A percentile compares a stretch with the other conserved stretches of the same genome.
phyloP scores from a whole-genome alignment of 1,140 invertebrate genomes.

The Drosophila burlai region DNA sequence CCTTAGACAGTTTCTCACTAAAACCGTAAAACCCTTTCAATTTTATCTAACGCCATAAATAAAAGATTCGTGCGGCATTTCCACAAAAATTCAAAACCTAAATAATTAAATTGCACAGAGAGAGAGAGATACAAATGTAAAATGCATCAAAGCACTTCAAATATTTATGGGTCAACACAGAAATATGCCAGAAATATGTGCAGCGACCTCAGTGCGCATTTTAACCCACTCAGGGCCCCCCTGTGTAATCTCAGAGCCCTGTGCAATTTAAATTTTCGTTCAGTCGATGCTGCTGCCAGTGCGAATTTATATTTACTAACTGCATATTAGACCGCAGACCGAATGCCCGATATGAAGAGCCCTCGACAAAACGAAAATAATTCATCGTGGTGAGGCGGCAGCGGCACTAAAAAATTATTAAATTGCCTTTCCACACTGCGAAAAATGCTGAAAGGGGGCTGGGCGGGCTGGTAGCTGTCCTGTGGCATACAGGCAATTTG shows the following conservation, averaged over 20 bases:
- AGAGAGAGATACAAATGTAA: constrained; percentile 36
- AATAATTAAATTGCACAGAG: constrained; percentile 32
- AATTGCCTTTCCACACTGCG: constrained; percentile 47
- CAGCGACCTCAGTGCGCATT: constrained; percentile 39
- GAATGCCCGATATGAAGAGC: constrained; percentile 47
- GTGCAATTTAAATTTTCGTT: constrained; percentile 48
- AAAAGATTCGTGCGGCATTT: constrained; percentile 15
- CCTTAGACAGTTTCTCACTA: not conserved
- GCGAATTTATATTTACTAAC: constrained; percentile 54
- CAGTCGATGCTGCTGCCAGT: constrained; percentile 41
- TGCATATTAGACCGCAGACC: constrained; percentile 59
- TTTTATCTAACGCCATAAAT: constrained; percentile 1
- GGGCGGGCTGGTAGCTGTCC: constrained; percentile 19
- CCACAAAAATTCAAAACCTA: constrained; percentile 13
- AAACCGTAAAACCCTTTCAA: constrained; percentile 7
- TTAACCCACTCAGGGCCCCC: constrained; percentile 1
- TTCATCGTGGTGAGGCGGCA: constrained; percentile 31
- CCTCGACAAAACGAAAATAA: constrained; percentile 42
- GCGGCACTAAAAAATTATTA: constrained; percentile 50
- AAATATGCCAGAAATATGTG: constrained; percentile 44
- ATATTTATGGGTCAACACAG: constrained; percentile 59
- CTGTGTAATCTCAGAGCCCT: constrained; percentile 12
- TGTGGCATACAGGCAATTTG: constrained; percentile 70
- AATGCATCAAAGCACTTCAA: constrained; percentile 54
- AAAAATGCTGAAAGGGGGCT: constrained; percentile 1